Evolutionary conservation across 2,113 vertebrate genomes (phyloP), one percentile per base, ranked within the genome.

Genomic region (Epinephelus lanceolatus): DNA sequence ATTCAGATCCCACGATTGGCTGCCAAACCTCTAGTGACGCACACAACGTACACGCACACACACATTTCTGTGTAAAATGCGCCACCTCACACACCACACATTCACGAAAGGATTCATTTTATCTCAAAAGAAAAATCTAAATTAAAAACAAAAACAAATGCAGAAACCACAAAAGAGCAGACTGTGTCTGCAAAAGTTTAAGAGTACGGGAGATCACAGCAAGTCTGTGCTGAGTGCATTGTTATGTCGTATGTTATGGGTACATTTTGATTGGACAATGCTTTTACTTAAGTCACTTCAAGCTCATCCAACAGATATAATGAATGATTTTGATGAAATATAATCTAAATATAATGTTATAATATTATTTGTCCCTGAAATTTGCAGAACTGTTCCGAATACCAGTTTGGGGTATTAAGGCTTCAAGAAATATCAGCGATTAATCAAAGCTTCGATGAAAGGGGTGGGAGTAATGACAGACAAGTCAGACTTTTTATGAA

Each of bases 21-120:
- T 87, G 90, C 92, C 93, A 94, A 94, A 94, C 93, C 93, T 85
- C 88, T 15, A 84, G 81, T 93, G 91, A 94, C 92, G 89, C 91
- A 92, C 89, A 88, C 42, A 47, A 83, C 60, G 78, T 65, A 83
- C 59, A 90, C 66, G 81, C 71, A 61, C 59, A 63, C 80, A 80
- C 74, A 85, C 60, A 69, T 72, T 74, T 86, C 61, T 79, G 68
- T 76, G 68, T 81, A 78, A 89, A 86, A 84, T 18, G 45, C 7
- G 17, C 80, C 80, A 85, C 84, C 67, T 87, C 83, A 77, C 71
- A 76, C 61, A 71, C 25, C 69, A 71, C 78, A 60, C 49, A 68
- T 65, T 78, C 66, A 84, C 2, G 19, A 77, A 80, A 76, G 53
- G 57, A 86, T 70, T 73, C 8, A 71, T 79, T 90, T 88, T 86